Base-by-base conservation (phyloP, 2,113 vertebrate genomes). In the Saguinus midas region DNA sequence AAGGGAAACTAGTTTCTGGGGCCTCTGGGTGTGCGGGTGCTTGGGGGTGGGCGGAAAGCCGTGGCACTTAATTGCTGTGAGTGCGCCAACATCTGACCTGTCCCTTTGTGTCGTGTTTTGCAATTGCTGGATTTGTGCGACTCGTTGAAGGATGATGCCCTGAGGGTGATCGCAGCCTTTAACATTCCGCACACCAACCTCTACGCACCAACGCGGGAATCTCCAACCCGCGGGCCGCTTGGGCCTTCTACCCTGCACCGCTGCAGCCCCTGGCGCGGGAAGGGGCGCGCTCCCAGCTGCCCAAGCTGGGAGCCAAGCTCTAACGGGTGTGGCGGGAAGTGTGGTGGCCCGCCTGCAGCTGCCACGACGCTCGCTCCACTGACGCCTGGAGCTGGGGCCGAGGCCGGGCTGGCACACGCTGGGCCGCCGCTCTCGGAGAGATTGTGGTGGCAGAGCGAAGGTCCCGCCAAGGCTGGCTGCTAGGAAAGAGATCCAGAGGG, bases 61-160 rank as follows among this genome's bases (percentile, higher is more conserved):
- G 1, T 21, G 73, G 27, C 72, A 12, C 37, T 40, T 7, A n/a
- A 18, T 4, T 8, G 32, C 58, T 13, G 8, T 7, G 43, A 80
- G 29, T 1, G 61, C 16, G 32, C 40, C 55, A n/a, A 29, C 70
- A 5, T 37, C 84, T 94, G 80, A 97, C 35, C 48, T 48, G 40
- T n/a, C 48, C n/a, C 48, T 70, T 78, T 91, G 86, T 81, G 93
- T 95, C 92, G 35, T 96, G 57, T 96, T 96, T 98, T 97, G 66
- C 98, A 99, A 98, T 96, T 98, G 79, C 91, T 98, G 97, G 96
- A 98, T 80, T 94, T 98, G 92, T 98, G 98, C 55, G 85, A 89
- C 57, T 97, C 85, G 10, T 98, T 97, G 87, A 98, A 98, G 95
- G 98, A 98, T 27, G 98, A 98, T 32, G 97, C 98, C 78, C 91